phyloP scores from a whole-genome alignment of 2,113 vertebrate genomes.

The Pipa parva region DNA sequence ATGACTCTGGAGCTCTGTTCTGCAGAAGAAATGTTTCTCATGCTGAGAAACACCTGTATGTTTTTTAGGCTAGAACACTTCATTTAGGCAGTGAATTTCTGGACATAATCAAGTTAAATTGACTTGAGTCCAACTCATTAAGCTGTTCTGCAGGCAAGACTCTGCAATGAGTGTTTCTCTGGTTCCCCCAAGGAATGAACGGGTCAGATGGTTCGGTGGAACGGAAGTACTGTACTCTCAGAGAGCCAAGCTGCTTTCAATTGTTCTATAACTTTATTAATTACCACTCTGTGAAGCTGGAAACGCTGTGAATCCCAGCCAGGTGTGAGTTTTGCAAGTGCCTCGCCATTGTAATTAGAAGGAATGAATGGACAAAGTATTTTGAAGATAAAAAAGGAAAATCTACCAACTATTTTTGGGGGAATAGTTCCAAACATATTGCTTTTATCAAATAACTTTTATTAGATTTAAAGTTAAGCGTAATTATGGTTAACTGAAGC shows the following conservation, averaged over 20 bases:
- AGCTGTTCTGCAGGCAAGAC: constrained; percentile 23
- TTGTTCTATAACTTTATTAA: constrained; percentile 39
- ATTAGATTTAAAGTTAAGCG: no score
- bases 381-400: not conserved
- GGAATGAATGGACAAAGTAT: constrained; percentile 30
- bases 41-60: not conserved
- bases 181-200: constrained; percentile 13
- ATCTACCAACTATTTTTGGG: not conserved
- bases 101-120: constrained; percentile 18
- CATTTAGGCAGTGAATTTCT: not conserved
- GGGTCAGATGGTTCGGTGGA: constrained; percentile 31
- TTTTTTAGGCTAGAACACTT: not conserved
- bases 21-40: not conserved
- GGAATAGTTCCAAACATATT: no score
- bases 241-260: constrained; percentile 34
- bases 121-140: constrained; percentile 26
- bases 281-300: constrained; percentile 21
- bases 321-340: constrained; percentile 22
- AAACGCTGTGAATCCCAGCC: constrained; percentile 32
- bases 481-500: no score
- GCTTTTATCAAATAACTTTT: no score
- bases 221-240: constrained; percentile 3
- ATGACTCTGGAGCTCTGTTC: not conserved
- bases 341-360: constrained; percentile 30
- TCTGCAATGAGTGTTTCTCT: not conserved